Conservation (phyloP, 2,797 vertebrate species). For the Sebastes alutus region DNA sequence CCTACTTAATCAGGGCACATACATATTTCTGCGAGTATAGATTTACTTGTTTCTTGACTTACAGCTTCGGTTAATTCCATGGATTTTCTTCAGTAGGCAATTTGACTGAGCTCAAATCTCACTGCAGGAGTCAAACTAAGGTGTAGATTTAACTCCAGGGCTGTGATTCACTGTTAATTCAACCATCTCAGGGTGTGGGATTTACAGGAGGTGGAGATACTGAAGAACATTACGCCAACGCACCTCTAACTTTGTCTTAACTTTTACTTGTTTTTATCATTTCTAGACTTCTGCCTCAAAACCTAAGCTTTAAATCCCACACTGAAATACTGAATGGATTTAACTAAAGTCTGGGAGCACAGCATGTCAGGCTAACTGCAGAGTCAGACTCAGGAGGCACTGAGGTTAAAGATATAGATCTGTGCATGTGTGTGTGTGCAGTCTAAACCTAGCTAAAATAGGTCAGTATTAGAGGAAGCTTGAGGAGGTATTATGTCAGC, state of each 20-base stretch:
- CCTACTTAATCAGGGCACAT: not conserved
- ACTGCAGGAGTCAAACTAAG: constrained; percentile 7
- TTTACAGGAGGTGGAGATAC: not conserved
- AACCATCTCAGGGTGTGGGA: not conserved
- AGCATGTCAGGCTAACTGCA: not conserved
- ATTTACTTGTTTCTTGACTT: not conserved
- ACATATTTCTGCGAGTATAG: constrained; percentile 15
- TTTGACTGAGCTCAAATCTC: constrained; percentile 2
- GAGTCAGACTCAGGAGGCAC: too few relatives aligned
- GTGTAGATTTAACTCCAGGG: constrained; percentile 2
- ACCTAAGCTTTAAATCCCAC: not conserved
- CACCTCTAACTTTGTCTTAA: not conserved
- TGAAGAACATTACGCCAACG: not conserved
- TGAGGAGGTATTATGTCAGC: too few relatives aligned
- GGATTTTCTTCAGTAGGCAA: constrained; percentile 6
- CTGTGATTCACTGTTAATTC: constrained; percentile 1
- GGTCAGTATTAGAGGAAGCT: too few relatives aligned
- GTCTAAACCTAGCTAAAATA: too few relatives aligned
- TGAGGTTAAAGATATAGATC: too few relatives aligned
- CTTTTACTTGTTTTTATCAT: not conserved
- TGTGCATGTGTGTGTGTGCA: not conserved
- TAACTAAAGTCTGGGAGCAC: not conserved
- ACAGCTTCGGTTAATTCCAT: constrained; percentile 11
- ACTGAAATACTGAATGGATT: constrained; percentile 3
- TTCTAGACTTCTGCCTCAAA: not conserved